A percentile compares a stretch with the other conserved stretches of the same genome.
These are phyloP conservation scores for Spialia ferax DNA, from an alignment of 2,888 invertebrate genomes.

Conservation along the genomic window DNA sequence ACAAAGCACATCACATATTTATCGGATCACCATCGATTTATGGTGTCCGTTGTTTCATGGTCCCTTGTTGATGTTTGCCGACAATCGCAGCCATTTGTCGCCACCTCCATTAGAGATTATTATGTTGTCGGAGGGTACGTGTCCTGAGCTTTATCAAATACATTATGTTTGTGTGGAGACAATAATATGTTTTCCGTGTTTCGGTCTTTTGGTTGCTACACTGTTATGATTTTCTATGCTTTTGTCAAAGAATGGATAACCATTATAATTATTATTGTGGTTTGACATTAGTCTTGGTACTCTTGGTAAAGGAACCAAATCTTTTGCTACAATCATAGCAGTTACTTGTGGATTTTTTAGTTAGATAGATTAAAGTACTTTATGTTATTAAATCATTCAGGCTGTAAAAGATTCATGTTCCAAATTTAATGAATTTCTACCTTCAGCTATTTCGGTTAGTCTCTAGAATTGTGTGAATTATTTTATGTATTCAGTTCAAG, in stretches of 20 bases:
- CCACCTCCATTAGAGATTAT: constrained; percentile 25
- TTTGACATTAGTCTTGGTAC: no score
- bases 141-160: neutral
- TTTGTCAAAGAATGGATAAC: neutral
- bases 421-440: no score
- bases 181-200: constrained; percentile 5
- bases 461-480: no score
- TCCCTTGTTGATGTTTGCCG: constrained; percentile 15
- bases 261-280: no score
- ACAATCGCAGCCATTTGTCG: constrained; percentile 25
- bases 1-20: neutral
- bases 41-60: constrained; percentile 24
- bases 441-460: no score
- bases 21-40: constrained; percentile 23
- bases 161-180: constrained; percentile 9
- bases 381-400: no score
- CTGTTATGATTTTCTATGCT: neutral
- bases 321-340: no score
- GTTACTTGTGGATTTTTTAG: no score
- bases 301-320: no score
- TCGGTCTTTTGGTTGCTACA: neutral
- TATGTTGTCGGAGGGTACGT: constrained; percentile 12
- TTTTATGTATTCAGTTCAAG: no score
- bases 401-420: no score
- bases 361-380: no score